Conservation (phyloP, 2,888 invertebrate species). For the Nematopogon swammerdamellus region DNA sequence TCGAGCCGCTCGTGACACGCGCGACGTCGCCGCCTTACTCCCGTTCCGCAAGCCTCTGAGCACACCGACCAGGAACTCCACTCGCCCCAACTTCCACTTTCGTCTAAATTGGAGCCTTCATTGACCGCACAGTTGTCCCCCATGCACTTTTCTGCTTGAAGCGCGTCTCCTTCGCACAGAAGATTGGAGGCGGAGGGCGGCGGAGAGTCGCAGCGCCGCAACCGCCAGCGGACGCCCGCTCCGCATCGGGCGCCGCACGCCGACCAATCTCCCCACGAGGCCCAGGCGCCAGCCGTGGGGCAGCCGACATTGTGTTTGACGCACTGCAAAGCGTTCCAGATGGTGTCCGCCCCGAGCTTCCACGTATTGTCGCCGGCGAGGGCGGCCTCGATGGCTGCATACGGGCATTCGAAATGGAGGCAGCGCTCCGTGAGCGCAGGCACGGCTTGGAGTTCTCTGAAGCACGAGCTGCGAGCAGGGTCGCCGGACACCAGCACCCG, state of each 20-base stretch:
- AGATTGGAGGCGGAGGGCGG: conserved; percentile 30
- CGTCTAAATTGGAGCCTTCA: conserved; percentile 15
- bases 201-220: conserved; percentile 36
- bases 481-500: conserved; percentile 30
- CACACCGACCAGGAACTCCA: conserved; percentile 45
- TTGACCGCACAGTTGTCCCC: conserved; percentile 39
- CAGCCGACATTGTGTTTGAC: conserved; percentile 50
- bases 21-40: conserved; percentile 34
- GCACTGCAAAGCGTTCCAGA: conserved; percentile 50
- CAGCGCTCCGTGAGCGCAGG: conserved; percentile 43
- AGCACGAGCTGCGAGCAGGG: conserved; percentile 25
- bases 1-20: conserved; percentile 30
- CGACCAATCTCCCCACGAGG: conserved; percentile 38
- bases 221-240: conserved; percentile 32
- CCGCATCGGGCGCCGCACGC: conserved; percentile 42
- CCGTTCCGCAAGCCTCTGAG: conserved; percentile 40
- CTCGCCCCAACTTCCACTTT: conserved; percentile 32
- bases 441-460: conserved; percentile 31
- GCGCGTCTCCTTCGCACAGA: conserved; percentile 28
- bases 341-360: conserved; percentile 33
- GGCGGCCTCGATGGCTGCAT: conserved; percentile 34
- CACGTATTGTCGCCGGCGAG: conserved; percentile 33
- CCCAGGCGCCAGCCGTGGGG: conserved; percentile 40
- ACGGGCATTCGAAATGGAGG: conserved; percentile 38
- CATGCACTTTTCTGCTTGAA: conserved; percentile 29